phyloP scores from a whole-genome alignment of 2,113 vertebrate species.

The Marmota flaviventris region DNA sequence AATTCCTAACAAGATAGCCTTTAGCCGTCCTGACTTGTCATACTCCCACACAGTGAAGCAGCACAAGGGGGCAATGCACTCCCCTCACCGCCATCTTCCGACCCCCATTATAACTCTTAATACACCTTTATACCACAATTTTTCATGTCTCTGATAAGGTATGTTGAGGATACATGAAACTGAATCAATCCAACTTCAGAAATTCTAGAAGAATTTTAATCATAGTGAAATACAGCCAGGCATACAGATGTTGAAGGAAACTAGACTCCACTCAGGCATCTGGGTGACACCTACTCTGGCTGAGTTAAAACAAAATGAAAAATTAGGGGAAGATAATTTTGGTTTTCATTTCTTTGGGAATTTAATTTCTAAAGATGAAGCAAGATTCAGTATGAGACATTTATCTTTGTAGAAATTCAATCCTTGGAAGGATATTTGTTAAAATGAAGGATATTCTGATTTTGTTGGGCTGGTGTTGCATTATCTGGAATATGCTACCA shows the following conservation, averaged over 20 bases:
- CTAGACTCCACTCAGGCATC: background rate
- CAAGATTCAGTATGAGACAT: background rate
- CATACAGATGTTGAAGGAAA: conserved; percentile 28
- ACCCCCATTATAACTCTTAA: too few relatives aligned
- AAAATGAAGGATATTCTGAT: background rate
- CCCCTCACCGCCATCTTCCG: too few relatives aligned
- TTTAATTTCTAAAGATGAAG: conserved; percentile 46
- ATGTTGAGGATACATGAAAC: background rate
- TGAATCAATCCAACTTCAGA: background rate
- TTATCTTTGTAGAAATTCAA: conserved; percentile 3
- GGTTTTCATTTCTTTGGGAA: background rate
- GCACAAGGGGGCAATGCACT: too few relatives aligned
- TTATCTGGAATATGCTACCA: background rate
- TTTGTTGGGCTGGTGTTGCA: background rate
- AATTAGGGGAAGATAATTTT: background rate
- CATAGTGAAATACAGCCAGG: background rate
- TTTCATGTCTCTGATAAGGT: too few relatives aligned
- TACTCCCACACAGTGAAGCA: too few relatives aligned
- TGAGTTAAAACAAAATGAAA: conserved; percentile 41
- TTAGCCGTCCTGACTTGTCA: too few relatives aligned
- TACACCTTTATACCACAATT: too few relatives aligned
- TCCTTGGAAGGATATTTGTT: background rate
- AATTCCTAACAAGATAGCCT: too few relatives aligned
- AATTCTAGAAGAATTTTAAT: conserved; percentile 50
- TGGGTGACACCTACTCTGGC: background rate